Base-by-base conservation (phyloP, 2,888 invertebrate genomes). In the Isoperla grammatica region DNA sequence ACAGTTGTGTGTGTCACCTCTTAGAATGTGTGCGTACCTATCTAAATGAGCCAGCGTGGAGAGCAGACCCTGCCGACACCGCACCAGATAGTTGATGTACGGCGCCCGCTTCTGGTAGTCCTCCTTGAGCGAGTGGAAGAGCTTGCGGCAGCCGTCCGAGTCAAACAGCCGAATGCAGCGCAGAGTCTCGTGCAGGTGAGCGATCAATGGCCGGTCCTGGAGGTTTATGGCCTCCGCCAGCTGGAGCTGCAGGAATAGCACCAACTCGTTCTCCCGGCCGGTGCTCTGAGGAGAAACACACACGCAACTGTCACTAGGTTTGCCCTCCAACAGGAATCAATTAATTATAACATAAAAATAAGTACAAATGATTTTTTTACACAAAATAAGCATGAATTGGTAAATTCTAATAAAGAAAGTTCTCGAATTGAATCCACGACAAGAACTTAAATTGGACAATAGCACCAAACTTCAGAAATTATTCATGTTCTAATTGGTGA, bases 141-240 rank as follows among this genome's bases (percentile, higher is more conserved):
- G 75, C 71, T 89, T 88, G 61, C 82, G 80, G 69, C 88, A 87
- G 49, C 87, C 80, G 63, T 76, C 78, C 48, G 82, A 79, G 70
- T 89, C 88, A 68, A 93, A 82, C 54, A 85, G 76, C 59, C 82
- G 79, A 37, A 93, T 79, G 68, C 90, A 91, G 29, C 92, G 81
- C 60, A 93, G 76, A 1, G 91, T 89, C 75, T 94, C 93, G 45
- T 90, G 86, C 3, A 93, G 80, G 69, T 90, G 87, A 1, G 91
- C 88, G 54, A 88, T 84, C 65, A 87, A 79, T 46, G 86, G 83
- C 70, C 86, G 81, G 70, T 92, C 86, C 68, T 89, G 87, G 59
- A 90, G 76, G 73, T 88, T 89, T 40, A 88, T 83, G 35, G 91
- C 89, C 74, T 90, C 90, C 0, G 92, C 91, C 64, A 91, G 74